Evolutionary conservation across 2,113 vertebrate species (phyloP), one percentile per base, ranked within the genome.

Genomic region (Alethe castanea): DNA sequence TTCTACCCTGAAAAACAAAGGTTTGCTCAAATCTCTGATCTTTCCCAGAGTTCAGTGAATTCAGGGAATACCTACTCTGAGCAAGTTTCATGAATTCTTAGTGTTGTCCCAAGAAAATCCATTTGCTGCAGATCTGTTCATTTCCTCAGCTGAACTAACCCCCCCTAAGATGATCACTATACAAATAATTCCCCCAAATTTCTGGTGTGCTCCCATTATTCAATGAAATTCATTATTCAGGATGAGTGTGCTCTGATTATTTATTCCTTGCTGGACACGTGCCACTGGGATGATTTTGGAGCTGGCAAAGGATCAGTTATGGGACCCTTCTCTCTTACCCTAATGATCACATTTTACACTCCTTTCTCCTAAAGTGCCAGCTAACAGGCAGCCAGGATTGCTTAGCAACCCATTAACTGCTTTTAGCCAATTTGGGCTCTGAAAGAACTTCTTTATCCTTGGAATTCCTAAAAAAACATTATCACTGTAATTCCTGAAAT

Each of bases 341-440:
- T 70, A 81, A 91, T 66, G 89, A 87, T 77, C 50, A 38, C 45
- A 80, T 85, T 91, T 89, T 59, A 57, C 59, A 87, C 89, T 91
- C 66, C 57, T 23, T 89, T 53, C 86, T 89, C 91, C 61, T 45
- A 4, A 62, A 86, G 35, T 36, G 80, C 40, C 88, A 88, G 83
- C 61, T 92, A 84, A 52, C 67, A 81, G 86, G 72, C 83, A 88
- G 86, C 69, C 78, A 61, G 66, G 11, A 94, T 87, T 76, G 66
- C 86, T 92, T 35, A 90, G 90, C 74, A 96, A 86, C 70, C 66
- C 70, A 71, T 81, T 80, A 89, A 53, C 73, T 72, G 83, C 73
- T 64, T 81, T 92, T 57, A 79, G 65, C 25, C 86, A 48, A 57
- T 78, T 36, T 84, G 19, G 35, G 77, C 73, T 53, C 78, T 8